Conservation (phyloP, 2,113 vertebrate species). For the Eubucco bourcierii region DNA sequence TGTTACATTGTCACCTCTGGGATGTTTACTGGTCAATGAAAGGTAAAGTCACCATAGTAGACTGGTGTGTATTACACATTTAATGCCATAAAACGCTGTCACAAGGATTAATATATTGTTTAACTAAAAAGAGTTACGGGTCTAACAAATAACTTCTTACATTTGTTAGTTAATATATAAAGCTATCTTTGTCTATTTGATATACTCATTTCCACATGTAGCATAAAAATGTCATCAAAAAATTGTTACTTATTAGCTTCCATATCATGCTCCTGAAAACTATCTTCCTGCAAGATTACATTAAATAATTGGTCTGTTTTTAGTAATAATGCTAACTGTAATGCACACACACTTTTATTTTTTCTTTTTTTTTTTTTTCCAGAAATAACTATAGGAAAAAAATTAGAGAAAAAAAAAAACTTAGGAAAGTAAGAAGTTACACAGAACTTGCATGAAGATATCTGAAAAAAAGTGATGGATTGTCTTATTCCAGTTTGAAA, state of each 20-base stretch:
- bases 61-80: neutral
- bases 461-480: neutral
- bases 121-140: neutral
- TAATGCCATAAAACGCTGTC: neutral
- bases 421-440: neutral
- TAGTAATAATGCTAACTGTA: neutral
- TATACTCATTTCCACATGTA: neutral
- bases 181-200: neutral
- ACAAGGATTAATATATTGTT: neutral
- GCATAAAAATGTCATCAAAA: neutral
- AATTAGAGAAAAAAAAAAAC: too few species aligned
- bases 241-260: neutral
- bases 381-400: neutral
- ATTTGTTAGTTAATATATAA: neutral
- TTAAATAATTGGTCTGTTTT: neutral
- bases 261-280: neutral
- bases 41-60: neutral
- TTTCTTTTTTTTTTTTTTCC: neutral
- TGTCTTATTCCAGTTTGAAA: neutral
- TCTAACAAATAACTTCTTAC: neutral
- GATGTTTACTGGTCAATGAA: neutral
- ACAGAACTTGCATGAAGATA: neutral
- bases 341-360: rapidly evolving
- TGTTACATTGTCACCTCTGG: neutral
- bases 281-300: neutral